These are phyloP conservation scores for Camelus dromedarius DNA, from an alignment of 2,113 vertebrate genomes.

Conservation along the genomic window DNA sequence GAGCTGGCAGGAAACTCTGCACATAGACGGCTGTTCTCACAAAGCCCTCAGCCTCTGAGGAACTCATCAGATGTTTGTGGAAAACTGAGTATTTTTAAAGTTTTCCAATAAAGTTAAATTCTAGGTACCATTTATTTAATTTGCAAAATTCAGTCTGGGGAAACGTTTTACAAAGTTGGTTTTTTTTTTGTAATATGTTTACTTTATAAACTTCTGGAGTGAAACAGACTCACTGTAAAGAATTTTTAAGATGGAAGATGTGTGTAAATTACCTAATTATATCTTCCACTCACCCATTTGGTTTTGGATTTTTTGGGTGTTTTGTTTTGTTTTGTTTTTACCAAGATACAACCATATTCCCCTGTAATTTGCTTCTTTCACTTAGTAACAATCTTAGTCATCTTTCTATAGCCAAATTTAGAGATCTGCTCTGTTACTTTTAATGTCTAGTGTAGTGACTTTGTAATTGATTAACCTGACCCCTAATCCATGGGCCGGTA, in stretches of 20 bases:
- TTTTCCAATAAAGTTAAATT: not conserved
- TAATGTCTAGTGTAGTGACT: not conserved
- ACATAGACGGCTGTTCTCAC: not conserved
- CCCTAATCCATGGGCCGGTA: not conserved
- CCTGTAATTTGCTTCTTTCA: not conserved
- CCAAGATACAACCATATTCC: not conserved
- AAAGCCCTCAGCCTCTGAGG: not conserved
- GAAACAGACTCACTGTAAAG: not conserved
- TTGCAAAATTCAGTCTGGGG: not conserved
- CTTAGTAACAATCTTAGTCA: not conserved
- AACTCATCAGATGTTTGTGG: not conserved
- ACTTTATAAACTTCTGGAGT: not conserved
- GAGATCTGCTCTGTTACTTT: not conserved
- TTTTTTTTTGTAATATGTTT: not conserved
- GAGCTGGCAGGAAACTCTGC: rapidly evolving
- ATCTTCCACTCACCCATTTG: not conserved
- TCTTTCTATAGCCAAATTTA: not conserved
- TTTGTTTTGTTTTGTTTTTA: not conserved
- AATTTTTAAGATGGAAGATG: not conserved
- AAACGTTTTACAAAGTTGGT: not conserved
- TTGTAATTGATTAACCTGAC: not conserved
- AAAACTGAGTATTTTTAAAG: not conserved
- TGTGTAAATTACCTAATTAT: not conserved
- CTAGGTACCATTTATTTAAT: not conserved
- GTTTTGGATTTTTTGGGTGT: no score